These are phyloP conservation scores for Helostoma temminkii DNA, from an alignment of 2,797 vertebrate species.

Conservation along the genomic window DNA sequence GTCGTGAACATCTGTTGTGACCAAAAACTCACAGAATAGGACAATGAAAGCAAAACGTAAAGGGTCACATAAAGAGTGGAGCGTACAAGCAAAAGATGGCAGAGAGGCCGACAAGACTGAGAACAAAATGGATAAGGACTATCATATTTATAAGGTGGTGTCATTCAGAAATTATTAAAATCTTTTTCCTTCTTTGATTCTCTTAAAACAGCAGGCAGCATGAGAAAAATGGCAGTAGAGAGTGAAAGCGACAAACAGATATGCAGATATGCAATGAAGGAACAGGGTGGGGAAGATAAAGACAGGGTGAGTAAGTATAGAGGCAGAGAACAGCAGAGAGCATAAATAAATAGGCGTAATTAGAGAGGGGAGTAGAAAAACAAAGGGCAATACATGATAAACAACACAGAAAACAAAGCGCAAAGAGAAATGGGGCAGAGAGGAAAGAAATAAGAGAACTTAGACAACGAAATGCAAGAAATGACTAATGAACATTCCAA, in stretches of 20 bases:
- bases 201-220: constrained; percentile 3
- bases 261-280: constrained; percentile 15
- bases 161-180: not conserved
- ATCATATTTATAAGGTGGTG: too few species aligned
- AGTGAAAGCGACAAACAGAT: constrained; percentile 5
- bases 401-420: constrained; percentile 1
- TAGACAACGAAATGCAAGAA: not conserved
- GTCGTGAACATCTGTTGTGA: constrained; percentile 26
- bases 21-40: constrained; percentile 8
- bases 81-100: constrained; percentile 1
- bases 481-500: not conserved
- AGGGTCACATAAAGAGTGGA: constrained; percentile 10
- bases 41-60: not conserved
- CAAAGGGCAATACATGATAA: not conserved
- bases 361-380: constrained; percentile 26
- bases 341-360: constrained; percentile 24
- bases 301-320: not conserved
- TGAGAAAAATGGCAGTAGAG: not conserved
- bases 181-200: constrained; percentile 23
- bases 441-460: not conserved
- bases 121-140: constrained; percentile 16
- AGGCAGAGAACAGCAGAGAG: constrained; percentile 1
- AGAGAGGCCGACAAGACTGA: not conserved
- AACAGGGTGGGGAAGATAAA: constrained; percentile 20
- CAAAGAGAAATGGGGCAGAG: not conserved